phyloP scores from a whole-genome alignment of 2,797 vertebrate genomes.

The Aeoliscus strigatus region DNA sequence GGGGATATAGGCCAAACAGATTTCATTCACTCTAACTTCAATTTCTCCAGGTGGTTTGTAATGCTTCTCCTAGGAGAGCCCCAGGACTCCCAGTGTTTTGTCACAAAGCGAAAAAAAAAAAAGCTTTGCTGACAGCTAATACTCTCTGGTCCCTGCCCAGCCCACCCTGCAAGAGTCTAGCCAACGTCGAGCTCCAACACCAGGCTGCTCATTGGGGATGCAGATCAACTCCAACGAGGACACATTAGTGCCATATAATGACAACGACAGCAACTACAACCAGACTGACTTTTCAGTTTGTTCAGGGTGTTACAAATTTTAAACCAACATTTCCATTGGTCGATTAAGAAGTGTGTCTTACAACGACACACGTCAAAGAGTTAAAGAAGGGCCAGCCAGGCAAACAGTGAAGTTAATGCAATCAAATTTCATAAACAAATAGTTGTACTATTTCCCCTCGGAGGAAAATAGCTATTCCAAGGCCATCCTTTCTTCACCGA shows the following conservation, averaged over 20 bases:
- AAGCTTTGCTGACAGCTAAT: slow-evolving; percentile 52
- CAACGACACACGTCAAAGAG: slow-evolving; percentile 67
- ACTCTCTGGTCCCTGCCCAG: slow-evolving; percentile 72
- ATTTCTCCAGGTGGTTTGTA: slow-evolving; percentile 61
- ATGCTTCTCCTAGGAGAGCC: slow-evolving; percentile 54
- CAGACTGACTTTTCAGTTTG: slow-evolving; percentile 49
- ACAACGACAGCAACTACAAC: slow-evolving; percentile 57
- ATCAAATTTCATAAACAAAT: slow-evolving; percentile 55
- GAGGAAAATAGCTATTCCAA: slow-evolving; percentile 44
- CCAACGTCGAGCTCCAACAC: slow-evolving; percentile 33
- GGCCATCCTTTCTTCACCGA: slow-evolving; percentile 53
- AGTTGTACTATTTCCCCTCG: slow-evolving; percentile 48
- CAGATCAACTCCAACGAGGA: slow-evolving; percentile 45
- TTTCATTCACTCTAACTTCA: slow-evolving; percentile 76
- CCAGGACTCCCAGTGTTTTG: slow-evolving; percentile 59
- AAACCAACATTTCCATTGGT: slow-evolving; percentile 72
- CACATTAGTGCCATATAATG: slow-evolving; percentile 57
- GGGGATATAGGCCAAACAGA: slow-evolving; percentile 72
- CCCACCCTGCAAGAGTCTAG: slow-evolving; percentile 43
- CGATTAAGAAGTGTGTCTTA: slow-evolving; percentile 70
- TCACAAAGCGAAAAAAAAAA: slow-evolving; percentile 29
- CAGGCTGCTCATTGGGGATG: slow-evolving; percentile 45
- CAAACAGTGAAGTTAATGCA: slow-evolving; percentile 53
- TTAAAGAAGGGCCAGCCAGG: slow-evolving; percentile 57
- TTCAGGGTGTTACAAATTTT: slow-evolving; percentile 37